Conservation (phyloP, 2,797 vertebrate species). For the Pipistrellus nathusii region DNA sequence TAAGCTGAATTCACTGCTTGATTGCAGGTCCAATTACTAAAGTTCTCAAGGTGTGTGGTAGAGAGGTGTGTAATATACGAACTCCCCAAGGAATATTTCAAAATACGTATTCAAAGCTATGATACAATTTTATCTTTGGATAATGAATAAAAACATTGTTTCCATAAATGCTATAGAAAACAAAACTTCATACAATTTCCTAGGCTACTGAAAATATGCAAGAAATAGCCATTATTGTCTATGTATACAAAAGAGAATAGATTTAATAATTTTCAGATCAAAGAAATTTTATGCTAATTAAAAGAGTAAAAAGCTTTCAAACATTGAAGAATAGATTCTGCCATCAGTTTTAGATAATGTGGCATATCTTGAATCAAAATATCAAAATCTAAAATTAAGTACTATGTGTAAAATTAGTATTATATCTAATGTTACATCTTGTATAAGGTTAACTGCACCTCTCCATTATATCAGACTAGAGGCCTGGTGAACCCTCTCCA, state of each 20-base stretch:
- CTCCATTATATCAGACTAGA: not conserved
- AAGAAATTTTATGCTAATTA: slow-evolving; percentile 26
- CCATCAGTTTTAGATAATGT: slow-evolving; percentile 6
- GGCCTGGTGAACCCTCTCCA: too few relatives aligned
- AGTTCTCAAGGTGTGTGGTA: not conserved
- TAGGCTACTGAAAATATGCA: not conserved
- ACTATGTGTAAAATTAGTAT: not conserved
- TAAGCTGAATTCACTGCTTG: not conserved
- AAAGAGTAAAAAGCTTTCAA: not conserved
- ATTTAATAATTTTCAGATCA: slow-evolving; percentile 27
- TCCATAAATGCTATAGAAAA: slow-evolving; percentile 52
- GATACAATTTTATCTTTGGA: not conserved
- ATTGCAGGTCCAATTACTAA: not conserved
- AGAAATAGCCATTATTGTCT: not conserved
- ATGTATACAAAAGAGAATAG: not conserved
- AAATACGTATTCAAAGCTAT: slow-evolving; percentile 37
- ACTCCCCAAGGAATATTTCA: not conserved
- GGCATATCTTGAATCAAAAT: not conserved
- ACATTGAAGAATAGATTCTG: not conserved
- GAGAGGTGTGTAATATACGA: not conserved
- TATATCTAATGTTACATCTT: not conserved
- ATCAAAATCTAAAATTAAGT: slow-evolving; percentile 30
- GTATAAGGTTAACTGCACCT: not conserved
- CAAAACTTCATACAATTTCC: slow-evolving; percentile 5
- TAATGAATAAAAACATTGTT: slow-evolving; percentile 24